These are phyloP conservation scores for Vanacampus margaritifer DNA, from an alignment of 2,113 vertebrate species.

Conservation along the genomic window DNA sequence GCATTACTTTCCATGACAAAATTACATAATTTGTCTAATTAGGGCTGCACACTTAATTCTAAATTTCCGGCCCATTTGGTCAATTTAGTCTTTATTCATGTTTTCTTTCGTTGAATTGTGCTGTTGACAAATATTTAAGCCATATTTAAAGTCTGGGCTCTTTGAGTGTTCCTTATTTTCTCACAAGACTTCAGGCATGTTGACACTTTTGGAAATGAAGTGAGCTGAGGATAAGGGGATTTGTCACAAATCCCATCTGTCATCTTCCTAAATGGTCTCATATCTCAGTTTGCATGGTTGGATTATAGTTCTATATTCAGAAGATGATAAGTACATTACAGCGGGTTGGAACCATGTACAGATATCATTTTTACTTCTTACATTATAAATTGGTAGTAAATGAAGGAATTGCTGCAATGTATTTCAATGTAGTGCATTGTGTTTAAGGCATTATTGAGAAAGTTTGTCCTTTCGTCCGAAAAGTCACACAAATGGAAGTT, in stretches of 20 bases:
- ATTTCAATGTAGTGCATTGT: background rate
- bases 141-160: background rate
- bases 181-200: slow-evolving; percentile 28
- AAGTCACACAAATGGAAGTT: too few relatives aligned
- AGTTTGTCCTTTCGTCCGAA: too few relatives aligned
- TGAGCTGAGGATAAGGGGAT: slow-evolving; percentile 62
- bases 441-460: background rate
- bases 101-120: background rate
- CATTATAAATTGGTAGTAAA: background rate
- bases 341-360: slow-evolving; percentile 14
- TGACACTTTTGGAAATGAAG: slow-evolving; percentile 64
- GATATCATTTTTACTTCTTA: slow-evolving; percentile 28
- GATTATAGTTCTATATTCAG: slow-evolving; percentile 46
- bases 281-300: slow-evolving; percentile 45
- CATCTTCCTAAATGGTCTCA: slow-evolving; percentile 65
- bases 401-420: background rate
- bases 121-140: background rate
- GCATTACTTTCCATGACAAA: background rate
- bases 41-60: background rate
- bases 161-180: background rate
- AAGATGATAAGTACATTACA: slow-evolving; percentile 37
- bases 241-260: slow-evolving; percentile 65
- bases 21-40: background rate
- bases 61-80: too few relatives aligned
- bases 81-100: too few relatives aligned